Evolutionary conservation across 2,888 invertebrate species (phyloP).

Genomic region (Eupelmus urozonus): DNA sequence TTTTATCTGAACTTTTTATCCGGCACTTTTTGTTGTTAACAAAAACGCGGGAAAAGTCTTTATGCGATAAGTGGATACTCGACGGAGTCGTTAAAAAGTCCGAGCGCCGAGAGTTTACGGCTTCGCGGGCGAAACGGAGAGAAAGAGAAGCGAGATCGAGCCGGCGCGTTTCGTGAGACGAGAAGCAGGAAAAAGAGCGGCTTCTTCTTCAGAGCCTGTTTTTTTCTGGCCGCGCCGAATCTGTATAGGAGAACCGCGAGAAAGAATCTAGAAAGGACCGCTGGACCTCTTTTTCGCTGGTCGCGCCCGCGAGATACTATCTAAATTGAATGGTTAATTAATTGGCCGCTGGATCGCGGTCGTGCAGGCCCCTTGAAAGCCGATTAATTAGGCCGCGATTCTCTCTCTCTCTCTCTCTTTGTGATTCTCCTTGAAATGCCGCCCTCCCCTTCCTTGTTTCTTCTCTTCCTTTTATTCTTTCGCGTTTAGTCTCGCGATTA

Average conservation of each 20-base stretch:
- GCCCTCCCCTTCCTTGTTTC: not conserved
- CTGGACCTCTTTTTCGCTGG: constrained; percentile 19
- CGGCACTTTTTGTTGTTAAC: not conserved
- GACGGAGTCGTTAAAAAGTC: constrained; percentile 9
- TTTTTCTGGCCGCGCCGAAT: not conserved
- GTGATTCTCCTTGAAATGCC: not conserved
- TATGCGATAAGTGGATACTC: constrained; percentile 6
- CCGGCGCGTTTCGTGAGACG: constrained; percentile 4
- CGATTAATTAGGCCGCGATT: constrained; percentile 63
- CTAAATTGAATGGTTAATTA: constrained; percentile 73
- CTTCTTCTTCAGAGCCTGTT: not conserved
- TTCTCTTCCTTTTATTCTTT: not conserved
- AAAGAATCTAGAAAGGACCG: not conserved
- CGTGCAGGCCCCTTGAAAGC: constrained; percentile 47
- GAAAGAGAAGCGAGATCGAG: not conserved
- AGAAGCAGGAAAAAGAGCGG: not conserved
- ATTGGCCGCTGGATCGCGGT: constrained; percentile 63
- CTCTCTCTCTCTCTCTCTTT: not conserved
- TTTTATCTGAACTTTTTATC: too few species aligned
- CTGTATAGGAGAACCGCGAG: not conserved
- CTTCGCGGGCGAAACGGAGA: not conserved
- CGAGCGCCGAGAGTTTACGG: constrained; percentile 2
- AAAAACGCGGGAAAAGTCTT: not conserved
- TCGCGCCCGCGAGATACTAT: constrained; percentile 66
- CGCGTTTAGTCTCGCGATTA: not conserved